A percentile compares a stretch with the other conserved stretches of the same genome.
Conservation (phyloP, 1,140 invertebrate species). For the Diorhabda sublineata region DNA sequence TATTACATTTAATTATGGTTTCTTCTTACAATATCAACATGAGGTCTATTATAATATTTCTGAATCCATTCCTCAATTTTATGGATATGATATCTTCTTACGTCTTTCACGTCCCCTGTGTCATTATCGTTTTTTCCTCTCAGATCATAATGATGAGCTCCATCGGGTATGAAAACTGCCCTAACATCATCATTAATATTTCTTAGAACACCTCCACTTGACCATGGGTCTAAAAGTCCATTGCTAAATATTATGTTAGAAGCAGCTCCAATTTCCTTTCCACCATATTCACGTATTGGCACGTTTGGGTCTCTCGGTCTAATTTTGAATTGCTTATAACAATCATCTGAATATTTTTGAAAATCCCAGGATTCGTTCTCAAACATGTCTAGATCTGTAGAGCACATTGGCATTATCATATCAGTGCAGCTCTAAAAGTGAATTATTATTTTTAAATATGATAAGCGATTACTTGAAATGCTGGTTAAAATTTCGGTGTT, state of each 20-base stretch:
- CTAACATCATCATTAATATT: conserved; percentile 63
- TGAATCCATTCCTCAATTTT: conserved; percentile 69
- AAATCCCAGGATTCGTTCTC: conserved; percentile 73
- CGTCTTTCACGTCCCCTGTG: conserved; percentile 63
- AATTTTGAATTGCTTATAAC: conserved; percentile 66
- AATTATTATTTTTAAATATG: too few relatives aligned
- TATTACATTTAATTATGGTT: not conserved
- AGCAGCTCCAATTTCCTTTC: conserved; percentile 61
- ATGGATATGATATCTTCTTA: conserved; percentile 63
- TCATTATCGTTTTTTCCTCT: conserved; percentile 66
- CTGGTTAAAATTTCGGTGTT: too few relatives aligned
- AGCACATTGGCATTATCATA: conserved; percentile 93
- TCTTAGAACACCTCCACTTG: conserved; percentile 78
- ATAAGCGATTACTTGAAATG: too few relatives aligned
- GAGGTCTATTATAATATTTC: conserved; percentile 21
- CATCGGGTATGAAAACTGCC: conserved; percentile 79
- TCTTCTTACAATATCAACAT: not conserved
- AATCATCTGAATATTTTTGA: conserved; percentile 58
- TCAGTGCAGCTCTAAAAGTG: conserved; percentile 78
- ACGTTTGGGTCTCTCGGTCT: conserved; percentile 57
- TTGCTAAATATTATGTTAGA: conserved; percentile 91
- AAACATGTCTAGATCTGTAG: conserved; percentile 82
- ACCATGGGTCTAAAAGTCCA: conserved; percentile 90
- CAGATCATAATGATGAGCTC: conserved; percentile 91
- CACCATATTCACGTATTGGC: conserved; percentile 76